Evolutionary conservation across 2,888 invertebrate genomes (phyloP).

Genomic region (Sphecodes monilicornis): DNA sequence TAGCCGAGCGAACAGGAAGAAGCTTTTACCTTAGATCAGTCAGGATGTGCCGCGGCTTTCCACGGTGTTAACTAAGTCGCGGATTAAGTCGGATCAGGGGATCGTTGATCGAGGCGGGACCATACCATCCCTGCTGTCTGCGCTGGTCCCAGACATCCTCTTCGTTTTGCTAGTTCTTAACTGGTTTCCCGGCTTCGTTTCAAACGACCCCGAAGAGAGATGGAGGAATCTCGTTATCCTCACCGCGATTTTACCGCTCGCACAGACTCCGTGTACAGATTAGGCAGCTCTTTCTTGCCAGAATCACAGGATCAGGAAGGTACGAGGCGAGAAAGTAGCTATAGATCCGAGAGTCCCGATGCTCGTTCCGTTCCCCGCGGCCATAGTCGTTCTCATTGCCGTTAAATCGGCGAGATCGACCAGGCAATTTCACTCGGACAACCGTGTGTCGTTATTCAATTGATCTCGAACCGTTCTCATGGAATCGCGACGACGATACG

Average conservation of each 20-base stretch:
- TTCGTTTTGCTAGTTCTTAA: constrained; percentile 60
- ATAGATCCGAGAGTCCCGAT: neutral
- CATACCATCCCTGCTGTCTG: constrained; percentile 15
- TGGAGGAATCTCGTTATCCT: constrained; percentile 57
- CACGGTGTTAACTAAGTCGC: constrained; percentile 64
- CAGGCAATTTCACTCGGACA: constrained; percentile 40
- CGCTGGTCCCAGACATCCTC: constrained; percentile 34
- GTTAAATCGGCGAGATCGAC: constrained; percentile 35
- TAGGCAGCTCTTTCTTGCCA: neutral
- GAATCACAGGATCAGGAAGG: neutral
- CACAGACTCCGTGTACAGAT: neutral
- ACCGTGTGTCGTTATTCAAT: constrained; percentile 52
- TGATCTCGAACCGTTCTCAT: constrained; percentile 41
- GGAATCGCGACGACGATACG: constrained; percentile 30
- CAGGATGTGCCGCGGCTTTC: constrained; percentile 49
- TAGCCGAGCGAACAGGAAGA: neutral
- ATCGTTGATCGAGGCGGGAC: constrained; percentile 60
- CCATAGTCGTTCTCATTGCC: constrained; percentile 19
- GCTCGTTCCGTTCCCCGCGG: constrained; percentile 5
- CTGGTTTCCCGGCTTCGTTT: constrained; percentile 52
- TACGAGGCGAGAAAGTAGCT: neutral
- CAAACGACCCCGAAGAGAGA: constrained; percentile 44
- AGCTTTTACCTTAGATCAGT: constrained; percentile 34
- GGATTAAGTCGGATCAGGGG: constrained; percentile 67
- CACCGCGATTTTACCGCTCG: neutral